These are phyloP conservation scores for Eonycteris spelaea DNA, from an alignment of 2,113 vertebrate species.

Conservation along the genomic window DNA sequence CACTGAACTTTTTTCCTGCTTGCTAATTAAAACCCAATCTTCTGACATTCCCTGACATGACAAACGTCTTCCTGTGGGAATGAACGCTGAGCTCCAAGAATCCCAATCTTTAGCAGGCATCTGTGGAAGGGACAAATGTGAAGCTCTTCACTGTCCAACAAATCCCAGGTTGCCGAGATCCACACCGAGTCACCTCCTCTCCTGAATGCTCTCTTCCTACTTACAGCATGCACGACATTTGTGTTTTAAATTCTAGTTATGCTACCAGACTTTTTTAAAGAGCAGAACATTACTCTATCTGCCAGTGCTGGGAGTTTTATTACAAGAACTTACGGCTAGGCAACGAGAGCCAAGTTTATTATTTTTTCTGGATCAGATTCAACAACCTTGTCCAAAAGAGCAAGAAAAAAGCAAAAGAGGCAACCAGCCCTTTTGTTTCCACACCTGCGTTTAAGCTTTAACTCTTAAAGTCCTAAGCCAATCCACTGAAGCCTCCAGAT, in stretches of 20 bases:
- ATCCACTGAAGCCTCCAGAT: constrained; percentile 16
- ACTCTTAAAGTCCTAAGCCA: constrained; percentile 74
- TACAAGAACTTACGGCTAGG: constrained; percentile 79
- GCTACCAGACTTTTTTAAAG: constrained; percentile 71
- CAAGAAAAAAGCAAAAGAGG: constrained; percentile 72
- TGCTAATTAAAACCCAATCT: constrained; percentile 71
- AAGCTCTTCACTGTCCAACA: background rate
- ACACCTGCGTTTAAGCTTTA: constrained; percentile 84
- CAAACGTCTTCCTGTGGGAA: constrained; percentile 71
- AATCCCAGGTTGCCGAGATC: background rate
- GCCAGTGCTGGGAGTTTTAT: constrained; percentile 84
- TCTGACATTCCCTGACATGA: constrained; percentile 62
- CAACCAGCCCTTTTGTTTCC: constrained; percentile 80
- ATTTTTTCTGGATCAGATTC: constrained; percentile 85
- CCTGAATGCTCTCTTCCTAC: constrained; percentile 37
- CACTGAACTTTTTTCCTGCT: constrained; percentile 50
- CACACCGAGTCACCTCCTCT: background rate
- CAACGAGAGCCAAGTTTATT: constrained; percentile 82
- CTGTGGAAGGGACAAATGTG: background rate
- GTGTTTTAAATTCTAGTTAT: constrained; percentile 69
- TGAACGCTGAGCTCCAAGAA: background rate
- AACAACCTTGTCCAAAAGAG: constrained; percentile 81
- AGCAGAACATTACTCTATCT: constrained; percentile 76
- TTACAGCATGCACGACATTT: background rate
- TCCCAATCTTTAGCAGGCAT: background rate